Conservation (phyloP, 2,113 vertebrate genomes). For the Actinemys pallida region DNA sequence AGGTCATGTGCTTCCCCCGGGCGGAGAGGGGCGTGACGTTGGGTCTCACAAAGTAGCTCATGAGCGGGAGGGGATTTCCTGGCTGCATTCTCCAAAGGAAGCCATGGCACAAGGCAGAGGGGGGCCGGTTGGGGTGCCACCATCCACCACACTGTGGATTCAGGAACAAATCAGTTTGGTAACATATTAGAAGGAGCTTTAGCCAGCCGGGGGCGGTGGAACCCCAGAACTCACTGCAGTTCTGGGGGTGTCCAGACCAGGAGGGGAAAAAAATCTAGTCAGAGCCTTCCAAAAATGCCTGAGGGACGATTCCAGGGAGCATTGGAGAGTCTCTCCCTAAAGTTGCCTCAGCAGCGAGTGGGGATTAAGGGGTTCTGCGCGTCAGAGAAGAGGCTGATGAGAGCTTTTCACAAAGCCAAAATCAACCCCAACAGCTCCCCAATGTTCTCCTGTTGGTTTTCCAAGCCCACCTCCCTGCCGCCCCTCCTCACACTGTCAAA, state of each 20-base stretch:
- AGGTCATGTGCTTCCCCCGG: neutral
- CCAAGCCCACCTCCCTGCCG: neutral
- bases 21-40: neutral
- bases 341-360: neutral
- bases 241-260: neutral
- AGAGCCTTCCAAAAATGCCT: neutral
- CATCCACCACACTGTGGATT: accelerated
- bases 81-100: neutral
- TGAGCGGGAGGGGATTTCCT: neutral
- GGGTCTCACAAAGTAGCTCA: too few species aligned
- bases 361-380: neutral
- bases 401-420: neutral
- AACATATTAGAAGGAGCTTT: neutral
- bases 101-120: neutral
- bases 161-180: neutral
- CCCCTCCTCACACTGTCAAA: neutral
- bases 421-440: neutral
- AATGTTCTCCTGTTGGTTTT: neutral
- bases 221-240: neutral
- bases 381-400: neutral
- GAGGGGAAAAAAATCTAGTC: neutral
- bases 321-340: neutral
- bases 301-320: neutral
- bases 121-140: accelerated
- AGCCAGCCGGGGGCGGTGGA: neutral